Evolutionary conservation across 2,113 vertebrate species (phyloP), one percentile per base, ranked within the genome.

Genomic region (Promerops cafer): DNA sequence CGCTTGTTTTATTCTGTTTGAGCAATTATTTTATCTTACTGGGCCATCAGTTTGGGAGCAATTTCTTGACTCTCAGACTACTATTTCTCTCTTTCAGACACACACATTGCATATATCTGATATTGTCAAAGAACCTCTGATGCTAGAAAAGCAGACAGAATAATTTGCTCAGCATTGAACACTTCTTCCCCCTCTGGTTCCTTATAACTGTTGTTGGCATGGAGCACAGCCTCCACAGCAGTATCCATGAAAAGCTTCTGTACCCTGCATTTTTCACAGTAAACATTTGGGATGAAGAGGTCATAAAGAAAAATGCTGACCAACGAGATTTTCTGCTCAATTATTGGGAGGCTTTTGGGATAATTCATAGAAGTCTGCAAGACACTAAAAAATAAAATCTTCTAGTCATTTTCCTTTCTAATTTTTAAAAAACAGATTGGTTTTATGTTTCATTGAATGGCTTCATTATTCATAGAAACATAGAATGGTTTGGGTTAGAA

Each of bases 101-200:
- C 9, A 17, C 42, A 52, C 10, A 16, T 56, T 81, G 50, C 35
- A 44, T 60, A 9, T 52, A 60, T 60, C 49, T 77, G 49, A 11
- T 60, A 47, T 35, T 81, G 75, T 69, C 39, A 52, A 87, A 65
- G 39, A 77, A 39, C 2, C 53, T 57, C 18, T 52, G 68, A n/a
- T 57, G 12, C 49, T 76, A 21, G 56, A 66, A 65, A 86, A 79
- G 37, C 61, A 79, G 60, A n/a, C 33, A 64, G 37, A 30, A 13
- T 54, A 0, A 59, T 53, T 84, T 56, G 16, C 18, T 77, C 54
- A 74, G 39, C 53, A 37, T 10, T 50, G 59, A 50, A 37, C 42
- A 23, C 7, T 14, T 45, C n/a, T 7, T 1, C 0, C 6, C 16
- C 8, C 5, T 47, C 40, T 19, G 4, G 18, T 49, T 72, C 17